These are phyloP conservation scores for Hemistola chrysoprasaria DNA, from an alignment of 2,888 invertebrate species.

Conservation along the genomic window DNA sequence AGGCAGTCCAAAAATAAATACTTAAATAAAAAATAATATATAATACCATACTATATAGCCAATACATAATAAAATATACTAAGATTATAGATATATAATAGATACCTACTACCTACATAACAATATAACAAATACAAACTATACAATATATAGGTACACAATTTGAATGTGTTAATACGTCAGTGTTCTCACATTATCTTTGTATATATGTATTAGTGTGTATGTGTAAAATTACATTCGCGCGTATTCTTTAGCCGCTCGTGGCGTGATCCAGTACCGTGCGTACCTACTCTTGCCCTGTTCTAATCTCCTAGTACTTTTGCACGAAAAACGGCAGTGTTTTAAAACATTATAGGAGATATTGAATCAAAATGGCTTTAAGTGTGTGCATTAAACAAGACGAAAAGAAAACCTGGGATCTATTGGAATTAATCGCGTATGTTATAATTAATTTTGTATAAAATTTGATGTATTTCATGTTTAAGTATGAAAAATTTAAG, in stretches of 20 bases:
- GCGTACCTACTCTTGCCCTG: conserved; percentile 34
- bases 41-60: too few species aligned
- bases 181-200: conserved; percentile 7
- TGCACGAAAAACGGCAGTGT: conserved; percentile 2
- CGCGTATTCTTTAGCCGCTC: conserved; percentile 29
- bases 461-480: too few species aligned
- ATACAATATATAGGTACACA: too few species aligned
- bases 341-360: conserved; percentile 6
- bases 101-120: too few species aligned
- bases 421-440: conserved; percentile 37
- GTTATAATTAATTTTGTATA: conserved; percentile 22
- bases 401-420: conserved; percentile 31
- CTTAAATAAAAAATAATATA: too few species aligned
- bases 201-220: conserved; percentile 17
- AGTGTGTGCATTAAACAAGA: conserved; percentile 37
- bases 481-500: too few species aligned
- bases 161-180: conserved; percentile 4
- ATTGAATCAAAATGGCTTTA: conserved; percentile 43
- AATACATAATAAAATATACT: too few species aligned
- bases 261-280: conserved; percentile 40
- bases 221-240: conserved; percentile 29
- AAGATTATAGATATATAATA: too few species aligned
- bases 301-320: conserved; percentile 40
- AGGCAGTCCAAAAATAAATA: too few species aligned
- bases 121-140: too few species aligned